These are phyloP conservation scores for Nanorana parkeri DNA, from an alignment of 2,113 vertebrate species.

Conservation along the genomic window DNA sequence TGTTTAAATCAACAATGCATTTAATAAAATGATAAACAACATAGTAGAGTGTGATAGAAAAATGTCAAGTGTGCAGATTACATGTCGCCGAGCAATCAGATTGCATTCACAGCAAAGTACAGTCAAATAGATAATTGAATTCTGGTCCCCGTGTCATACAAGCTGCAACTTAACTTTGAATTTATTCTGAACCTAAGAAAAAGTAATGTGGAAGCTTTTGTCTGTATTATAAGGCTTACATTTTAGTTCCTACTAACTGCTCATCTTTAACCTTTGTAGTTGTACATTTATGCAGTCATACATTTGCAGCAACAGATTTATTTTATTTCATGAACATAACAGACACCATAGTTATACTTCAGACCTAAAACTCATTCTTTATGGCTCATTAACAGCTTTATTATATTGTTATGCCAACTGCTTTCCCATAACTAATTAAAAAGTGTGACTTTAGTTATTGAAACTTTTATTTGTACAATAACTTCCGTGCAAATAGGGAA, in stretches of 20 bases:
- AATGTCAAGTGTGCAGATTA: constrained; percentile 53
- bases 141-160: not conserved
- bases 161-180: constrained; percentile 28
- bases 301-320: not conserved
- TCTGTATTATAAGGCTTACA: constrained; percentile 1
- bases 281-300: not conserved
- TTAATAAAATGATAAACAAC: constrained; percentile 48
- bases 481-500: no score
- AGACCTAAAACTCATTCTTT: not conserved
- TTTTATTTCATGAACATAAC: not conserved
- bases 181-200: constrained; percentile 33
- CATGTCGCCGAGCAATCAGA: constrained; percentile 36
- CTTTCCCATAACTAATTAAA: not conserved
- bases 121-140: constrained; percentile 43
- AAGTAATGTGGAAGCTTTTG: not conserved
- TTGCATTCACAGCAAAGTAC: constrained; percentile 13
- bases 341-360: not conserved
- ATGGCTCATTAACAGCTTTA: not conserved
- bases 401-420: not conserved
- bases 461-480: not conserved
- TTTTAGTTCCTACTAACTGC: not conserved
- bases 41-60: constrained; percentile 42
- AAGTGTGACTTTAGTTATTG: not conserved
- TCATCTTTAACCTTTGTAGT: constrained; percentile 26
- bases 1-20: constrained; percentile 29